A percentile compares a stretch with the other conserved stretches of the same genome.
phyloP scores from a whole-genome alignment of 2,797 vertebrate species.

The Australoheros facetus region DNA sequence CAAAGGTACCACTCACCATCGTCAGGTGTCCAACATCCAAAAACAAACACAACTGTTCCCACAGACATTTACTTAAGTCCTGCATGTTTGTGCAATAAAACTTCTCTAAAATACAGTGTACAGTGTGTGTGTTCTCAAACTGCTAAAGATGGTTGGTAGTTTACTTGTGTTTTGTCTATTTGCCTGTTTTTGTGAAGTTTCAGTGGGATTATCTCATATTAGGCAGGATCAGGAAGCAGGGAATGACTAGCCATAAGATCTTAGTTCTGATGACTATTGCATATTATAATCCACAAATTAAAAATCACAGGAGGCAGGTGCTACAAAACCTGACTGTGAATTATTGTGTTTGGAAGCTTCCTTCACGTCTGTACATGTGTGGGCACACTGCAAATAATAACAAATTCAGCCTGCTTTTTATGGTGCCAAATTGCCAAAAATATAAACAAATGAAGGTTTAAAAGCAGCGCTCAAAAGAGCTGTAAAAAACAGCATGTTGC shows the following conservation, averaged over 20 bases:
- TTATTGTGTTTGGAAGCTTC: too few species aligned
- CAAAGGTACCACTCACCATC: conserved; percentile 85
- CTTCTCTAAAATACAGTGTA: background rate
- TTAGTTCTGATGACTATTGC: too few species aligned
- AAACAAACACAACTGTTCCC: background rate
- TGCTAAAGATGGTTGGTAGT: background rate
- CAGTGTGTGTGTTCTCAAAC: too few species aligned
- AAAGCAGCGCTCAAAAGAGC: too few species aligned
- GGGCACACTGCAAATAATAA: too few species aligned
- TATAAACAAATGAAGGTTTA: too few species aligned
- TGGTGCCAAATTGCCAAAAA: too few species aligned
- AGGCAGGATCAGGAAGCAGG: background rate
- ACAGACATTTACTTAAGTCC: background rate
- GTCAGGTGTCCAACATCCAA: background rate
- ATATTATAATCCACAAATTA: too few species aligned
- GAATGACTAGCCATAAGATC: background rate
- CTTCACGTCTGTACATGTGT: too few species aligned
- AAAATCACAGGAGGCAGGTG: too few species aligned
- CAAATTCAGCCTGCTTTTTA: too few species aligned
- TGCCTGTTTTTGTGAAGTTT: background rate
- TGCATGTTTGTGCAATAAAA: background rate
- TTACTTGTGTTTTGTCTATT: background rate
- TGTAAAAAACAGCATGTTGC: background rate
- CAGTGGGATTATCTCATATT: background rate
- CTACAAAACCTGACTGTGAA: too few species aligned